Base-by-base conservation (phyloP, 2,888 invertebrate species). In the Zootermopsis nevadensis region DNA sequence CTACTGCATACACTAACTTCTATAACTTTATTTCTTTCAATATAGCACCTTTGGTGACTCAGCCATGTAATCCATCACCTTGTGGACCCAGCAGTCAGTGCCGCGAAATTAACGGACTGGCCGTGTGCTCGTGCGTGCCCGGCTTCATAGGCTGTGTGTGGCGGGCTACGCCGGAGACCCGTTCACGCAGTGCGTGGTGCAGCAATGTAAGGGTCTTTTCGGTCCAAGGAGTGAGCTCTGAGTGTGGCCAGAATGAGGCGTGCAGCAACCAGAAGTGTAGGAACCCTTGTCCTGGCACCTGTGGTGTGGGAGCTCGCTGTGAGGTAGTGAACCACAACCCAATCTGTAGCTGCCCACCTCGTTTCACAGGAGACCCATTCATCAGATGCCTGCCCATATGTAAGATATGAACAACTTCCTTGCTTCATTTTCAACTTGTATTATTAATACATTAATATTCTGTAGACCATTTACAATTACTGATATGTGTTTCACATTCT, bases 251-350 rank as follows among this genome's bases (percentile, higher is more conserved):
- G 55, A 93, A 93, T 86, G 92, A 93, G 87, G 95, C 96, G 27
- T 97, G 97, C 87, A 93, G 93, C 86, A 95, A 95, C 88, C 94
- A 95, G 87, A 94, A 94, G 89, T 97, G 97, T 88, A 90, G 93
- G 77, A 93, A 96, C 89, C 96, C 96, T 30, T 96, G 95, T 87
- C 92, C 92, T 76, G 96, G 95, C 84, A 92, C 94, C 27, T 96
- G 96, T 88, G 96, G 96, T 38, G 88, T 94, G 15, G 91, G 91
- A 87, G 94, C 96, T 15, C 89, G 91, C 77, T 96, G 96, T 88
- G 92, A 93, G 87, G 94, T 95, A 31, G 92, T 95, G 6, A 95
- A 94, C 88, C 96, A 96, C 87, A 94, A 93, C 88, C 95, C 96
- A 0, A 94, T 95, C 87, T 96, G 96, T 88, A 93, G 93, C 84